Percentiles rank a stretch among this genome's conserved stretches.
phyloP scores from a whole-genome alignment of 2,888 invertebrate species.

The Cryptus viduatorius region DNA sequence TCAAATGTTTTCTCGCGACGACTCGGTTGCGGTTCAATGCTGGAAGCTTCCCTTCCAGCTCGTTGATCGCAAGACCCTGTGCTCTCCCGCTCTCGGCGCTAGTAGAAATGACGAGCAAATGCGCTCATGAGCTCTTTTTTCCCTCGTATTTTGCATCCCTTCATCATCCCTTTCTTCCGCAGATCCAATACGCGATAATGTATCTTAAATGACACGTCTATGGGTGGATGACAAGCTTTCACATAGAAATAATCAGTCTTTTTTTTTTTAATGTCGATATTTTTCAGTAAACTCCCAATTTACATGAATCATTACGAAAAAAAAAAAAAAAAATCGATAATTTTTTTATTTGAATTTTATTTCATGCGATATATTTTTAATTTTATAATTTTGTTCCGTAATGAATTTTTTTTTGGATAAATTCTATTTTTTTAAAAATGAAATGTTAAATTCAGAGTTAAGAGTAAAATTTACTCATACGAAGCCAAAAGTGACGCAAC shows the following conservation, averaged over 20 bases:
- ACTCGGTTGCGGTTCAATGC: constrained; percentile 39
- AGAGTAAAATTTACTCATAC: not conserved
- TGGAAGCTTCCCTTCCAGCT: constrained; percentile 48
- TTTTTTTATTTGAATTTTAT: not conserved
- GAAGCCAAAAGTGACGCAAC: not conserved
- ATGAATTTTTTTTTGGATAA: not conserved
- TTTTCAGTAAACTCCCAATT: not conserved
- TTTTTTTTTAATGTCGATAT: not conserved
- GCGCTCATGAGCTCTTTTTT: constrained; percentile 9
- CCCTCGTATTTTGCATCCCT: constrained; percentile 23
- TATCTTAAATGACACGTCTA: constrained; percentile 25
- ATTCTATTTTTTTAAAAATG: too few species aligned
- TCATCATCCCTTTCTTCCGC: constrained; percentile 31
- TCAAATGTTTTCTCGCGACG: constrained; percentile 56
- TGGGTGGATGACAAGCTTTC: not conserved
- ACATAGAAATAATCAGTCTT: not conserved
- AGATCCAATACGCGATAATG: constrained; percentile 32
- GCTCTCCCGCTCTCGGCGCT: not conserved
- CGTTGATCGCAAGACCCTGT: constrained; percentile 52
- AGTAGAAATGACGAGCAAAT: constrained; percentile 6
- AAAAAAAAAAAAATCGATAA: too few species aligned
- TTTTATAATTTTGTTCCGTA: not conserved
- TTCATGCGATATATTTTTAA: not conserved
- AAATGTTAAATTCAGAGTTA: too few species aligned
- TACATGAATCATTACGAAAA: too few species aligned